Conservation (phyloP, 1,140 invertebrate genomes). For the Nautilus pompilius region DNA sequence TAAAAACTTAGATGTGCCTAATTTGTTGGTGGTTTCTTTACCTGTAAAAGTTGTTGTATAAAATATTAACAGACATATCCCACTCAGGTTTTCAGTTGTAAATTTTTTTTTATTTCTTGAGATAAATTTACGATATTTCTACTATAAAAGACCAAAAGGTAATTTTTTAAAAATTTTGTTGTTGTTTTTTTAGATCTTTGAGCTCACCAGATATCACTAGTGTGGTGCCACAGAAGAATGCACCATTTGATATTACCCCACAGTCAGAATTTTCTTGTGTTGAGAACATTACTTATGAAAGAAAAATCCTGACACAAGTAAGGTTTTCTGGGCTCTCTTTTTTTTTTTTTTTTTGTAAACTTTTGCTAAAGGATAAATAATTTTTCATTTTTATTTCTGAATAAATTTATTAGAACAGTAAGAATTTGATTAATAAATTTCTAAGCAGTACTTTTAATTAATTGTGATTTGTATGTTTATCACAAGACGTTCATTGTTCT, state of each 20-base stretch:
- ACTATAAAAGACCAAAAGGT: too few relatives aligned
- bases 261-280: conserved; percentile 36
- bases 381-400: too few relatives aligned
- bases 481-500: neutral
- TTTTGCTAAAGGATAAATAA: neutral
- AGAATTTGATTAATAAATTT: too few relatives aligned
- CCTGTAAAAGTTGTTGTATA: too few relatives aligned
- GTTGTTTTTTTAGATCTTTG: conserved; percentile 13
- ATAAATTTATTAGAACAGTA: too few relatives aligned
- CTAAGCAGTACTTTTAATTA: neutral
- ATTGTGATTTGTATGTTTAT: neutral
- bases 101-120: neutral
- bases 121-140: neutral
- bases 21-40: too few relatives aligned
- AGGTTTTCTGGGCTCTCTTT: neutral
- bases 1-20: too few relatives aligned
- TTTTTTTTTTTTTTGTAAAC: neutral
- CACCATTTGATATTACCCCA: conserved; percentile 43
- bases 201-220: conserved; percentile 17
- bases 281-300: conserved; percentile 30
- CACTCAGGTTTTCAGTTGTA: too few relatives aligned
- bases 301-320: conserved; percentile 36
- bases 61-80: too few relatives aligned
- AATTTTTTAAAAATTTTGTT: too few relatives aligned
- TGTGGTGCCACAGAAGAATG: conserved; percentile 9